Base-by-base conservation (phyloP, 2,797 vertebrate species). In the Chanos chanos region DNA sequence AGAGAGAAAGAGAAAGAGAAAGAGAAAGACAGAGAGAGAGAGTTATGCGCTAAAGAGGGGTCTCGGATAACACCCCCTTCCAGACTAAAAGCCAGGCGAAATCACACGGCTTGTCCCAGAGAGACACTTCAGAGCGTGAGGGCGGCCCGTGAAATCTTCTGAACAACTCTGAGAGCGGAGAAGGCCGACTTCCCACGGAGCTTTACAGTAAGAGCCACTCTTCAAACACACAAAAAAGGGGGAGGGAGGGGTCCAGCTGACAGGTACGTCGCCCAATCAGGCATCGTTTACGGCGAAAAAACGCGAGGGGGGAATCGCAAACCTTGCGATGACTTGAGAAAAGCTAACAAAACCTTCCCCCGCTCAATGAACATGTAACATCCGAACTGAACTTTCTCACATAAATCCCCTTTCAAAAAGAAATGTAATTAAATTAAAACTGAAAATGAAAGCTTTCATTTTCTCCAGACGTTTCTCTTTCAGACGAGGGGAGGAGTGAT, bases 161-260 rank as follows among this genome's bases (percentile, higher is more conserved):
- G 28, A 83, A 83, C 85, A 86, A 70, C 73, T 68, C 60, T 64
- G 62, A n/a, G 36, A 3, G 80, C 75, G 71, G 75, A 84, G 63
- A 64, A 57, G n/a, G 71, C 73, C 6, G 77, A 84, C 82, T 90
- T 89, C 87, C 87, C 89, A 90, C 85, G 80, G 88, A 84, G 87
- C 88, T 89, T 88, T 89, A 87, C 84, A 85, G 83, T 88, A 86
- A 54, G 45, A 68, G 83, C 80, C 75, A 71, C 72, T 12, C 47
- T 51, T 65, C 81, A 77, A 84, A 85, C 79, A 85, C 75, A 43
- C 49, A 1, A 51, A 49, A 70, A 71, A 81, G 66, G 75, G 81
- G 60, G 68, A 72, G 13, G 45, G 49, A 22, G 54, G 19, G 40
- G 54, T 82, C 76, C 79, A 64, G 68, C 72, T 69, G 74, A 78